A percentile compares a stretch with the other conserved stretches of the same genome.
These are phyloP conservation scores for Sporophila hypoxantha DNA, from an alignment of 2,113 vertebrate genomes.

Conservation along the genomic window DNA sequence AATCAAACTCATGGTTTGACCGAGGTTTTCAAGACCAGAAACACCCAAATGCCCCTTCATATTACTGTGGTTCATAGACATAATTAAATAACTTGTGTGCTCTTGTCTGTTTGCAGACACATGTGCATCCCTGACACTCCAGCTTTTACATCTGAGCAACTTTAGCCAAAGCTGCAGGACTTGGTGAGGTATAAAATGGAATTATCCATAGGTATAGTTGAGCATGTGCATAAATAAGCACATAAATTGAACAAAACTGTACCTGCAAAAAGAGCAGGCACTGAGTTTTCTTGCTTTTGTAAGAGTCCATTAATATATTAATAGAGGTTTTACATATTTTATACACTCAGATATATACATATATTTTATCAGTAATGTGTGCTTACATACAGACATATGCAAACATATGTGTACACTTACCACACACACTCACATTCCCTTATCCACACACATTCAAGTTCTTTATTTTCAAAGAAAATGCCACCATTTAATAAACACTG, in stretches of 20 bases:
- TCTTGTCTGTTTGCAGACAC: not conserved
- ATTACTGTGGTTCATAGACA: not conserved
- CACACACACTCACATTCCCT: not conserved
- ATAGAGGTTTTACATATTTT: not conserved
- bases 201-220: not conserved
- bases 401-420: not conserved
- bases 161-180: not conserved
- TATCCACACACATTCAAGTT: conserved; percentile 12
- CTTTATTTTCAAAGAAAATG: conserved; percentile 31
- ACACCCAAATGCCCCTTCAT: not conserved
- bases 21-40: not conserved
- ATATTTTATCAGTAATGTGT: conserved; percentile 21
- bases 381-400: not conserved
- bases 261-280: conserved; percentile 10
- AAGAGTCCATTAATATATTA: conserved; percentile 22
- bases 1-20: not conserved
- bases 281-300: conserved; percentile 5
- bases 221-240: not conserved
- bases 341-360: conserved; percentile 49
- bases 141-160: not conserved
- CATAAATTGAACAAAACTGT: not conserved
- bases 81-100: not conserved
- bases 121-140: not conserved
- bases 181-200: conserved; percentile 21
- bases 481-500: conserved; percentile 10